A percentile compares a stretch with the other conserved stretches of the same genome.
Conservation (phyloP, 2,797 vertebrate species). For the Hypotaenidia okinawae region DNA sequence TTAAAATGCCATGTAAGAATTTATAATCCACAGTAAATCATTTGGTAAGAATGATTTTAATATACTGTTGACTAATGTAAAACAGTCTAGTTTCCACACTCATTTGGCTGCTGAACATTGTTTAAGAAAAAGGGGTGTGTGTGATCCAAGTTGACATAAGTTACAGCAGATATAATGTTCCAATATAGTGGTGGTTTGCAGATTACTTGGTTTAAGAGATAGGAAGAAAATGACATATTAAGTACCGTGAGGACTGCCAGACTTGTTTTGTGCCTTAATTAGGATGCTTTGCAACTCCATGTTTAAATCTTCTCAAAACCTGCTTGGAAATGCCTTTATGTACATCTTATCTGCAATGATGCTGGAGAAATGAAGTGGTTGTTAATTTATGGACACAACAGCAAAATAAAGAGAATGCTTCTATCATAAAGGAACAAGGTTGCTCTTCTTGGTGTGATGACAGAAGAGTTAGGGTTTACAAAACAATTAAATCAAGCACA, state of each 20-base stretch:
- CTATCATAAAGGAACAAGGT: background rate
- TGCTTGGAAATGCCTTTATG: background rate
- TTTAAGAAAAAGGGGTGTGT: slow-evolving; percentile 15
- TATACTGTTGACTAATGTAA: slow-evolving; percentile 78
- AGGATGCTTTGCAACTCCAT: background rate
- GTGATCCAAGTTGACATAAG: slow-evolving; percentile 76
- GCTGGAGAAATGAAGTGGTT: slow-evolving; percentile 3
- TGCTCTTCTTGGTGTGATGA: background rate
- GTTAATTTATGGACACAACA: background rate
- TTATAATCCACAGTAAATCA: slow-evolving; percentile 79
- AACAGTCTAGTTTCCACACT: slow-evolving; percentile 79
- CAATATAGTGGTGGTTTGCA: slow-evolving; percentile 65
- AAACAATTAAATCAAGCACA: slow-evolving; percentile 11
- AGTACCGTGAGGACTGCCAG: slow-evolving; percentile 29
- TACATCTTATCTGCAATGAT: background rate
- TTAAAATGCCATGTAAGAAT: slow-evolving; percentile 77
- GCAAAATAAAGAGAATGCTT: background rate
- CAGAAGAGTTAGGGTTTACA: slow-evolving; percentile 16
- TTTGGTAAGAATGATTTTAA: slow-evolving; percentile 77
- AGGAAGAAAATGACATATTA: slow-evolving; percentile 67
- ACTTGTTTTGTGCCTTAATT: background rate
- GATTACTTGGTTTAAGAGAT: slow-evolving; percentile 64
- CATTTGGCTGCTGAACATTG: slow-evolving; percentile 71
- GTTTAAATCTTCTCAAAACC: slow-evolving; percentile 13
- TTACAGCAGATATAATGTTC: slow-evolving; percentile 73